These are phyloP conservation scores for Eubasilissa regina DNA, from an alignment of 1,140 invertebrate genomes.

Conservation along the genomic window DNA sequence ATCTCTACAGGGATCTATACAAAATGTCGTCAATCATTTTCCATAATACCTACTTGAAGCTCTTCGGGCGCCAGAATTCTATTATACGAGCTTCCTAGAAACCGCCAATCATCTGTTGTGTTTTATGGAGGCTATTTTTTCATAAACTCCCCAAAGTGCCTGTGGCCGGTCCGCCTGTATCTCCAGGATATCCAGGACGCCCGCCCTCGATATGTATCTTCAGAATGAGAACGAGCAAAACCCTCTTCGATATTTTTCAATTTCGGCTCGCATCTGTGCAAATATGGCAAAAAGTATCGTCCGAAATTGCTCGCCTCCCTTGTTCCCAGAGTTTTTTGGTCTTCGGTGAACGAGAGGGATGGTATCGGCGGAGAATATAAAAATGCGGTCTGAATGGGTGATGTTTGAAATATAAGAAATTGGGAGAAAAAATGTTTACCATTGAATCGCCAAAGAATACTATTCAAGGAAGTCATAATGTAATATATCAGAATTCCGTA, in stretches of 20 bases:
- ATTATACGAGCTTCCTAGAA: slow-evolving; percentile 1
- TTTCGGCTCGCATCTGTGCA: slow-evolving; percentile 45
- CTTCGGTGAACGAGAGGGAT: not conserved
- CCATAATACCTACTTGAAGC: not conserved
- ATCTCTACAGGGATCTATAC: not conserved
- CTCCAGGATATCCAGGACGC: not conserved
- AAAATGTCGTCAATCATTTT: slow-evolving; percentile 38
- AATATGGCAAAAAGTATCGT: slow-evolving; percentile 31
- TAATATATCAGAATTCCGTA: not conserved
- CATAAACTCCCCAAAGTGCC: slow-evolving; percentile 1
- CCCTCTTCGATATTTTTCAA: slow-evolving; percentile 42
- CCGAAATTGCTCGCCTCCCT: not conserved
- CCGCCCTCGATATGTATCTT: not conserved
- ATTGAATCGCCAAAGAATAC: too few species aligned
- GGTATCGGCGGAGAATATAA: slow-evolving; percentile 6
- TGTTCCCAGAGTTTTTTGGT: not conserved
- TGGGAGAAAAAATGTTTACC: not conserved
- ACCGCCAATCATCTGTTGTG: slow-evolving; percentile 31
- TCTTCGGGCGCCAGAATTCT: not conserved
- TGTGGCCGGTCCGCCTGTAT: not conserved
- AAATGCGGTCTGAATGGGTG: not conserved
- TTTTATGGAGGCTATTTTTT: slow-evolving; percentile 20
- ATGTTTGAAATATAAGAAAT: not conserved
- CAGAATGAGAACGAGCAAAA: not conserved
- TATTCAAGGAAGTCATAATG: too few species aligned